Conservation (phyloP, 2,113 vertebrate genomes). For the Microcebus murinus region DNA sequence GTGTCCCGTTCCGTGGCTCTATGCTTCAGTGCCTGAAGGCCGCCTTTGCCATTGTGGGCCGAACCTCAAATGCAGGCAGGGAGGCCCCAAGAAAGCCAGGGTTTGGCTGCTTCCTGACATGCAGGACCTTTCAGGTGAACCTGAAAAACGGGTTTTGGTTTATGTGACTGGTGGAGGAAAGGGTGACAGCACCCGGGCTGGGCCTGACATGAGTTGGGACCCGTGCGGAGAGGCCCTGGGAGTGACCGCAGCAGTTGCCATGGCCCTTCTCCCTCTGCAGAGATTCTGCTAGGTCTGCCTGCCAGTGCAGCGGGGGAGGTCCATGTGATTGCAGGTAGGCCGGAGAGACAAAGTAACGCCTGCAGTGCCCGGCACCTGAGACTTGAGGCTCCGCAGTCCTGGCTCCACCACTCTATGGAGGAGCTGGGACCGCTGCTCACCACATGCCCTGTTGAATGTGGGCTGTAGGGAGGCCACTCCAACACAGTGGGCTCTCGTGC, state of each 20-base stretch:
- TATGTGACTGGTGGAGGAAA: not conserved
- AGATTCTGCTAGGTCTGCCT: not conserved
- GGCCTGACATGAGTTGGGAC: not conserved
- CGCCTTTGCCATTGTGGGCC: not conserved
- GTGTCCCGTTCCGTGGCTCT: not conserved
- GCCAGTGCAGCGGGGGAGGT: not conserved
- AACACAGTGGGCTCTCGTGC: not conserved
- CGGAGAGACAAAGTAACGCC: too few species aligned
- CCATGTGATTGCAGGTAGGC: not conserved
- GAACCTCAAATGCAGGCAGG: not conserved
- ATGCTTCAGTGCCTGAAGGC: not conserved
- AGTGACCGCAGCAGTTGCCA: not conserved
- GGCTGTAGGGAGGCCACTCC: not conserved
- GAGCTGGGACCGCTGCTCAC: not conserved
- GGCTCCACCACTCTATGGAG: not conserved
- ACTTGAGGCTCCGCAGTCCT: not conserved
- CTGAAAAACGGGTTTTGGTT: constrained; percentile 63
- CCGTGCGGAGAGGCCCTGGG: not conserved
- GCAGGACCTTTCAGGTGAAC: not conserved
- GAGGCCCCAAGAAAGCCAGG: not conserved
- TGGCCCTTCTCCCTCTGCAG: not conserved
- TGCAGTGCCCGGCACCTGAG: not conserved
- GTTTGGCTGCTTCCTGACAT: not conserved
- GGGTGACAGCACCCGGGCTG: not conserved
- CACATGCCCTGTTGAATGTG: not conserved